A percentile compares a stretch with the other conserved stretches of the same genome.
Evolutionary conservation across 2,113 vertebrate genomes (phyloP).

Genomic region (Tychaedon coryphoeus): DNA sequence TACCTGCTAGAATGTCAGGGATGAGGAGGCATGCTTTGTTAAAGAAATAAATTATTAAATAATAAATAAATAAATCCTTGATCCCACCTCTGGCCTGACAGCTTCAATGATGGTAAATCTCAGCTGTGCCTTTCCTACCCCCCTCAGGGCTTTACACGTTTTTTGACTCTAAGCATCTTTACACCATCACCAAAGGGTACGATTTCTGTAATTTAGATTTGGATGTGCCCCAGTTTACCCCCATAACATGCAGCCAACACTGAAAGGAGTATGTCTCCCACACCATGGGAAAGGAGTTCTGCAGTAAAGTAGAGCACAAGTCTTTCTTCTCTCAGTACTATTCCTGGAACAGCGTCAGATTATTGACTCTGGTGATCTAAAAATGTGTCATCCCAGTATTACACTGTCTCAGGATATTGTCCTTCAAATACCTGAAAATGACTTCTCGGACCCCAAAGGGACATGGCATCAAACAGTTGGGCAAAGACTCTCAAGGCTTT

Average conservation of each 20-base stretch:
- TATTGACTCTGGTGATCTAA: neutral
- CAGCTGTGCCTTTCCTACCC: neutral
- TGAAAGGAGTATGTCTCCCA: neutral
- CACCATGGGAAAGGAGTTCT: neutral
- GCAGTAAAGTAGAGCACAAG: neutral
- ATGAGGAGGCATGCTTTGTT: neutral
- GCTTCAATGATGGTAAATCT: neutral
- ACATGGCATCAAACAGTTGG: neutral
- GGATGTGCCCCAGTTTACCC: neutral
- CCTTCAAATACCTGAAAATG: neutral
- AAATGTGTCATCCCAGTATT: neutral
- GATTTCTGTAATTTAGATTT: neutral
- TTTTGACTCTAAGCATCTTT: neutral
- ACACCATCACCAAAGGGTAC: too few species aligned
- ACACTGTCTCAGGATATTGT: neutral
- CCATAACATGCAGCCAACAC: rapidly evolving
- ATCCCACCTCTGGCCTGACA: neutral
- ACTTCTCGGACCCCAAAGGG: neutral
- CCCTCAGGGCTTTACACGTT: neutral
- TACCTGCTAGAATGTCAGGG: neutral
- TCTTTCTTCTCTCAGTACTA: neutral
- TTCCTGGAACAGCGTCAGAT: neutral
- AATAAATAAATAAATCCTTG: neutral
- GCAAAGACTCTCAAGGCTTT: neutral
- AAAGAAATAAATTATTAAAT: neutral